Conservation (phyloP, 1,140 invertebrate species). For the Drosophila melanica region DNA sequence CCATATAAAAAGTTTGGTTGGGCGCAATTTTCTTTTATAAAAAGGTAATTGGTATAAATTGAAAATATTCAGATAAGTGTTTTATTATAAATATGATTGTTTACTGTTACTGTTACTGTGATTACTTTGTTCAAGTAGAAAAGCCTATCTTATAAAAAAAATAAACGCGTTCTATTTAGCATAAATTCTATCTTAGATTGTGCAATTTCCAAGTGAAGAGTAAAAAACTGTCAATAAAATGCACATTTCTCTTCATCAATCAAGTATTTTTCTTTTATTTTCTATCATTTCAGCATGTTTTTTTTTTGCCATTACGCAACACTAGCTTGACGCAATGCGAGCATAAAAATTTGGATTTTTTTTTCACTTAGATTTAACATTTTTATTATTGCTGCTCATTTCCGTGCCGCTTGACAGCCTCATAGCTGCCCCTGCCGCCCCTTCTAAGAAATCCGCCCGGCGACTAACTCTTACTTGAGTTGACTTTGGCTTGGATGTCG, state of each 20-base stretch:
- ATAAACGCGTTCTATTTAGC: neutral
- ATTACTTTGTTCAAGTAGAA: neutral
- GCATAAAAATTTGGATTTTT: slow-evolving; percentile 17
- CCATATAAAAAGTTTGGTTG: no score
- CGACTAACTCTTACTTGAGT: slow-evolving; percentile 19
- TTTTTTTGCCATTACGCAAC: slow-evolving; percentile 5
- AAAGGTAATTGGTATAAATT: no score
- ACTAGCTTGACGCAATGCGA: slow-evolving; percentile 6
- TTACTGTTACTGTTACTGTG: no score
- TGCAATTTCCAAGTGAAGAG: slow-evolving; percentile 1
- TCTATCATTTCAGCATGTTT: neutral
- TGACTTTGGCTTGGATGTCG: slow-evolving; percentile 70
- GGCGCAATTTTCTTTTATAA: no score
- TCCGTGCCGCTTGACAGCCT: slow-evolving; percentile 42
- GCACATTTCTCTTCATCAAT: slow-evolving; percentile 31
- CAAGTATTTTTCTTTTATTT: slow-evolving; percentile 12
- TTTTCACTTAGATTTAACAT: slow-evolving; percentile 56
- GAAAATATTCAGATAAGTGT: no score
- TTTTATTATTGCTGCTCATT: slow-evolving; percentile 72
- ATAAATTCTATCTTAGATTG: neutral
- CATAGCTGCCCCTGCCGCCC: neutral
- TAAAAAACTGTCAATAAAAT: slow-evolving; percentile 12
- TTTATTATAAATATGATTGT: no score
- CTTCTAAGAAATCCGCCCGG: neutral
- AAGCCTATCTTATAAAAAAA: neutral